phyloP scores from a whole-genome alignment of 2,113 vertebrate species.

The Sceloporus tristichus region DNA sequence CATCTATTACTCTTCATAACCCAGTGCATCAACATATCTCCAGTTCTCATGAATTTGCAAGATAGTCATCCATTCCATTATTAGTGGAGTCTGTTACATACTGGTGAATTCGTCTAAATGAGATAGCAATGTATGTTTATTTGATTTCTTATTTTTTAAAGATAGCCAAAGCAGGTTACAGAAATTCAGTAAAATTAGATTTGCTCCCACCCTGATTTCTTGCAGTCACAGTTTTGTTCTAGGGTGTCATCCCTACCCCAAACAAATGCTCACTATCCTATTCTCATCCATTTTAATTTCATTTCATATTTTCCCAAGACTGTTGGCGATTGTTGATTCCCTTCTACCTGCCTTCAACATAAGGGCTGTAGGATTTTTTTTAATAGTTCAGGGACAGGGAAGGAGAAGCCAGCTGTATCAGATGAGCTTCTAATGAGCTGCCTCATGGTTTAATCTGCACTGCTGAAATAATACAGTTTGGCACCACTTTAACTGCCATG shows the following conservation, averaged over 20 bases:
- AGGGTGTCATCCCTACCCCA: neutral
- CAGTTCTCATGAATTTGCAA: neutral
- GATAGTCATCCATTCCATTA: neutral
- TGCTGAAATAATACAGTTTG: too few relatives aligned
- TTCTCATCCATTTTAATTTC: neutral
- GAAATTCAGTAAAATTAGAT: neutral
- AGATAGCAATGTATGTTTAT: neutral
- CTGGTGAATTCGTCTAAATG: neutral
- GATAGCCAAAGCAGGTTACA: neutral
- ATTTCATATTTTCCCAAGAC: neutral
- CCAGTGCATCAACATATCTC: neutral
- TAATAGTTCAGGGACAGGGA: neutral
- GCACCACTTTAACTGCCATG: too few relatives aligned
- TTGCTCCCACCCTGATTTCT: neutral
- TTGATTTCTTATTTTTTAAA: neutral
- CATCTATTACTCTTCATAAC: neutral
- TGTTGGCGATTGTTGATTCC: neutral
- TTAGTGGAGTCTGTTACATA: neutral
- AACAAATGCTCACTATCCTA: neutral
- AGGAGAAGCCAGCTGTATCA: neutral
- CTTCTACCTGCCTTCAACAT: neutral
- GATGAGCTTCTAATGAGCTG: neutral
- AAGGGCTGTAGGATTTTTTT: neutral
- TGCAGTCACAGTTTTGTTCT: neutral
- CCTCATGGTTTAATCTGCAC: neutral